Conservation (phyloP, 23 tunicate species). For the Oikopleura vanhoeffeni region DNA sequence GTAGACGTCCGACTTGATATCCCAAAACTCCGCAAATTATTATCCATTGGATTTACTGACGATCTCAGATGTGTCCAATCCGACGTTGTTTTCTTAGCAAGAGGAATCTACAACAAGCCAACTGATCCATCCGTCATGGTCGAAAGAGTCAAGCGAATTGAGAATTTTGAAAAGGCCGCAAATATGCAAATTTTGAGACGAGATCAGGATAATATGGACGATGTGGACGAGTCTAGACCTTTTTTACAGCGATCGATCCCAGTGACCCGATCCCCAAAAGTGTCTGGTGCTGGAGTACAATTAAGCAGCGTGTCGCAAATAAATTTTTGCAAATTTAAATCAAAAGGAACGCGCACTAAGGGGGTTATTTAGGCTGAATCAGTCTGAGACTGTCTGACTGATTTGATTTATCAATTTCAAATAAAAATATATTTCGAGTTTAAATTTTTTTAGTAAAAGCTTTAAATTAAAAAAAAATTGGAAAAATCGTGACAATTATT, state of each 20-base stretch:
- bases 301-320: not conserved
- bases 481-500: too few relatives aligned
- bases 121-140: constrained; percentile 12
- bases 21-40: not conserved
- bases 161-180: constrained; percentile 8
- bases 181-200: not conserved
- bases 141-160: constrained; percentile 1
- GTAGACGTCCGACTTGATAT: not conserved
- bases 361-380: not conserved
- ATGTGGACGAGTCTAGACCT: not conserved
- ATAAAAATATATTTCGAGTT: too few relatives aligned
- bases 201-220: not conserved
- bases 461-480: too few relatives aligned
- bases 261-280: constrained; percentile 6
- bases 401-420: too few relatives aligned
- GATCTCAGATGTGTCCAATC: not conserved
- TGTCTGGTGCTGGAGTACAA: constrained; percentile 12
- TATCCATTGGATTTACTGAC: not conserved
- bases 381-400: too few relatives aligned
- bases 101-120: constrained; percentile 12
- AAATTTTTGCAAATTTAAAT: too few relatives aligned
- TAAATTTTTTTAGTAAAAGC: too few relatives aligned
- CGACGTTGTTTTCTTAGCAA: not conserved
- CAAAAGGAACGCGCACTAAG: not conserved
- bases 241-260: not conserved